A percentile compares a stretch with the other conserved stretches of the same genome.
These are phyloP conservation scores for Plecotus auritus DNA, from an alignment of 2,113 vertebrate species.

Conservation along the genomic window DNA sequence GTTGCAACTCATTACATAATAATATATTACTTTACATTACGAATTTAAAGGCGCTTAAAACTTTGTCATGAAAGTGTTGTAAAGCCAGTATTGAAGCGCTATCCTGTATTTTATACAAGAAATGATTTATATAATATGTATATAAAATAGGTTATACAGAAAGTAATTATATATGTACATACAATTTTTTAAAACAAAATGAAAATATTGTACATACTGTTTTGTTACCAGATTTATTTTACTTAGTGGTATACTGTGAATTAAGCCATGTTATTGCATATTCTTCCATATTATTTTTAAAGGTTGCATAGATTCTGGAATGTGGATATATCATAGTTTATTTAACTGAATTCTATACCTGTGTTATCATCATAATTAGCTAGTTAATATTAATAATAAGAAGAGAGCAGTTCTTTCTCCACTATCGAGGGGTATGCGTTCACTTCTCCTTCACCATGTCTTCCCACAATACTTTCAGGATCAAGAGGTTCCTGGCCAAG, in stretches of 20 bases:
- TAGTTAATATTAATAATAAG: neutral
- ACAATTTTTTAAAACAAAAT: neutral
- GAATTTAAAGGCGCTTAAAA: neutral
- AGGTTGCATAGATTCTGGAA: neutral
- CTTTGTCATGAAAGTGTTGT: neutral
- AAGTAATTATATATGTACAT: neutral
- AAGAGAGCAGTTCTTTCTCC: neutral
- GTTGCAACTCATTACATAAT: neutral
- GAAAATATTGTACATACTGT: neutral
- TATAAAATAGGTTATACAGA: neutral
- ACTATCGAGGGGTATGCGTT: too few relatives aligned
- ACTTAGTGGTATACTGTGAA: neutral
- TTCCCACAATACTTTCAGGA: too few relatives aligned
- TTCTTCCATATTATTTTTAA: neutral
- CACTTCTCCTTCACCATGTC: too few relatives aligned
- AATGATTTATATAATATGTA: neutral
- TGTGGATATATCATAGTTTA: neutral
- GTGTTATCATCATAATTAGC: neutral
- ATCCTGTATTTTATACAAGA: neutral
- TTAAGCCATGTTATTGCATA: neutral
- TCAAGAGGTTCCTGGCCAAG: too few relatives aligned
- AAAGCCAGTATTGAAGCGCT: neutral
- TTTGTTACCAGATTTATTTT: conserved; percentile 2
- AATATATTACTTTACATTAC: neutral
- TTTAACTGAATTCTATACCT: neutral